Percentiles rank a stretch among this genome's conserved stretches.
Evolutionary conservation across 2,113 vertebrate genomes (phyloP).

Genomic region (Scortum barcoo): DNA sequence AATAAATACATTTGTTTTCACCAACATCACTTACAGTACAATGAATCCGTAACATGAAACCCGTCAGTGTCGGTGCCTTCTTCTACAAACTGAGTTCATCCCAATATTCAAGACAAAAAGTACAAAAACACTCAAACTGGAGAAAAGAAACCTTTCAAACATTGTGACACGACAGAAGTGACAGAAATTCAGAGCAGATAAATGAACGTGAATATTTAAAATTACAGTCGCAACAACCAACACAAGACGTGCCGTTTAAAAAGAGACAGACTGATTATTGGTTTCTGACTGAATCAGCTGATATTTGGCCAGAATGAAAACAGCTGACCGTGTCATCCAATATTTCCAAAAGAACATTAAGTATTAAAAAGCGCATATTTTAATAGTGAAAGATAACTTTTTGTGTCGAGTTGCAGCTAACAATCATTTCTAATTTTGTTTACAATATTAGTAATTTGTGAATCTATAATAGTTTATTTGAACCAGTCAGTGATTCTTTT

Average conservation of each 20-base stretch:
- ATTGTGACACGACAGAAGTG: neutral
- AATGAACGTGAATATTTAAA: neutral
- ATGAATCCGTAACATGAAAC: neutral
- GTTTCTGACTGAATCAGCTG: neutral
- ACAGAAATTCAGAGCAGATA: neutral
- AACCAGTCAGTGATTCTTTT: neutral
- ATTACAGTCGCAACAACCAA: neutral
- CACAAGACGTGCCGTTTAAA: neutral
- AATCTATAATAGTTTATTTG: neutral
- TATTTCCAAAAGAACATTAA: neutral
- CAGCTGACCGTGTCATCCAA: neutral
- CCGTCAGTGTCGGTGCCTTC: neutral
- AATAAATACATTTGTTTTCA: constrained; percentile 5
- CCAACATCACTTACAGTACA: constrained; percentile 17
- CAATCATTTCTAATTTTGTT: neutral
- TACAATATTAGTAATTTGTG: neutral
- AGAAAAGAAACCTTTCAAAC: neutral
- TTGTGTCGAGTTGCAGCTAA: neutral
- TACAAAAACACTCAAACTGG: constrained; percentile 44
- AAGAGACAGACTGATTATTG: neutral
- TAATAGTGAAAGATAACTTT: neutral
- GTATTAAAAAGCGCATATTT: neutral
- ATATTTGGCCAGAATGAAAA: neutral
- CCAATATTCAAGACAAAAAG: neutral
- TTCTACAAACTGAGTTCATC: neutral